Evolutionary conservation across 2,888 invertebrate genomes (phyloP), one percentile per base, ranked within the genome.

Genomic region (Pseudoips prasinana): DNA sequence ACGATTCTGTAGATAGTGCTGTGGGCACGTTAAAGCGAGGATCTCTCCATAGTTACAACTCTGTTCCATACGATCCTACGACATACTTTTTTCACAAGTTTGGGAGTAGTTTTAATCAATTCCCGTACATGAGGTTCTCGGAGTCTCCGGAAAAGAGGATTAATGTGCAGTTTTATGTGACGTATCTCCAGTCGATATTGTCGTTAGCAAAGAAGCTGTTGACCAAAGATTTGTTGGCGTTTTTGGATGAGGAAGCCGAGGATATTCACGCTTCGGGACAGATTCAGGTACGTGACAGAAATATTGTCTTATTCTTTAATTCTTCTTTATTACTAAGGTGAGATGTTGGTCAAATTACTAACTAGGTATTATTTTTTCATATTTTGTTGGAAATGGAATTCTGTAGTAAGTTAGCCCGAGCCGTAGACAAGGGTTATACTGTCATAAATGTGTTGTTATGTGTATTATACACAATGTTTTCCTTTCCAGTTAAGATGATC

Each of bases 61-160:
- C 93, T 0, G 91, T 93, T 1, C 92, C 93, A 0, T 95, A 94
- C 47, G 95, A 96, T 79, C 93, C 95, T 0, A 92, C 94, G 0
- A 94, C 94, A 0, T 94, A 96, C 70, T 98, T 97, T 79, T 98
- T 98, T 65, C 92, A 94, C 36, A 95, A 96, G 63, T 96, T 96
- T 67, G 98, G 98, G 5, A 97, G 98, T 0, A 96, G 96, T 73
- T 98, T 98, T 69, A 95, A 96, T 77, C 96, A 96, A 73, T 95
- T 95, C 60, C 94, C 95, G 0, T 94, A 95, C 48, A 93, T 95
- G 92, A 90, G 94, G 47, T 93, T 94, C 46, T 92, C 92, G 1
- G 95, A 95, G 53, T 92, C 92, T 0, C 92, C 92, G 0, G 93
- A 93, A 40, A 93, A 92, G 65, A 90, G 91, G 54, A 79, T 83